Base-by-base conservation (phyloP, 2,113 vertebrate species). In the Percina caprodes region DNA sequence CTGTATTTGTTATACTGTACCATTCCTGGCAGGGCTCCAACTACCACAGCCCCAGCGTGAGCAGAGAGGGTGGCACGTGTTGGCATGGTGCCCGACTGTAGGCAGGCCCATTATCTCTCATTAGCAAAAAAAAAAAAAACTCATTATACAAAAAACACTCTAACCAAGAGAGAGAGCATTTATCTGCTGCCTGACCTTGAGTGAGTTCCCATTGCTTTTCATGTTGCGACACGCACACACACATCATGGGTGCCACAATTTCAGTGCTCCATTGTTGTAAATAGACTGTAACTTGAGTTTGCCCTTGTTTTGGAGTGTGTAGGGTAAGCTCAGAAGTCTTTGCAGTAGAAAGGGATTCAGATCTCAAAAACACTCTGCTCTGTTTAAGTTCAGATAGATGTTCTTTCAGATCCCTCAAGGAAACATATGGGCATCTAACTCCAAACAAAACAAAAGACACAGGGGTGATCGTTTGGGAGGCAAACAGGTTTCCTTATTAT, bases 61-160 rank as follows among this genome's bases (percentile, higher is more conserved):
- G 83, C 79, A 86, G 77, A 77, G 91, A 88, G 91, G 89, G 89
- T 92, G 92, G 89, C 86, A 88, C 81, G 18, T 63, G 78, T 77
- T 94, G 94, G 93, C 92, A 19, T 16, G 15, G 49, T 14, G 93
- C 93, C 94, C 81, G 76, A 93, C 89, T 92, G 92, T 93, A 94
- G 91, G 90, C 93, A 93, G 92, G 84, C 90, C 91, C 92, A 92
- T 95, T 94, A 95, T 93, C 93, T 94, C 91, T 94, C 93, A 95
- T 94, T 94, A 93, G 92, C 82, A 91, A 89, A 87, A 86, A 90
- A 88, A 89, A 89, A 88, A 75, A 52, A 69, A 69, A n/a, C 87
- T 92, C 92, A 93, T 95, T 94, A 94, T 91, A 90, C 86, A 89
- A 85, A 85, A 92, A 91, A 89, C 80, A 85, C 84, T 89, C 79